Evolutionary conservation across 2,113 vertebrate species (phyloP), one percentile per base, ranked within the genome.

Genomic region (Alouatta palliata): DNA sequence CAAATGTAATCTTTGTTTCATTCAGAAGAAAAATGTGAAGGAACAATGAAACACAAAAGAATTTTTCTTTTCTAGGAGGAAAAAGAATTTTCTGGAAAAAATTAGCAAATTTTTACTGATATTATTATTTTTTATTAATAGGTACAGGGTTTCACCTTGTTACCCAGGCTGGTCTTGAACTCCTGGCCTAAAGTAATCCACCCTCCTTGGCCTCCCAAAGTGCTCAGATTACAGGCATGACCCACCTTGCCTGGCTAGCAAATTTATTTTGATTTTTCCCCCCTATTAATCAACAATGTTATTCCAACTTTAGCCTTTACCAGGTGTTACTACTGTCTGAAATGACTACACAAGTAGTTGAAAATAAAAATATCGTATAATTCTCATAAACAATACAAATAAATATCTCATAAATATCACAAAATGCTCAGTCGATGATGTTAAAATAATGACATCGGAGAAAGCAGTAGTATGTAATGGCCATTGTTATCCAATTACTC

Each of bases 331-430:
- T 10, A 86, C 23, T 25, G 4, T 68, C 68, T 81, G 64, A 79
- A 94, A 76, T 80, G n/a, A 82, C 61, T 30, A 75, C 12, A 52
- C n/a, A 84, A 80, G 19, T 40, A n/a, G 66, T 2, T 23, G 14
- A 61, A 79, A 93, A 97, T 71, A 58, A 87, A 97, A 87, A 88
- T 40, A 79, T 37, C 73, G 32, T 82, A 12, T 20, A 16, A 77
- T 90, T 86, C 86, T 90, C 37, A 94, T 19, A 76, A 80, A 47
- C 10, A 88, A 81, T 82, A 32, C n/a, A 70, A 77, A 91, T 56
- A 71, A 35, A 47, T 43, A 82, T 77, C 12, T 84, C 35, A 91
- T 56, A 71, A 35, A 47, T 43, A 82, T 77, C 12, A 87, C 35
- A 82, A 86, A 94, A 83, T 83, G 8, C 21, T 83, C 37, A 84